These are phyloP conservation scores for Ormyrus labotus DNA, from an alignment of 2,888 invertebrate species.

Conservation along the genomic window DNA sequence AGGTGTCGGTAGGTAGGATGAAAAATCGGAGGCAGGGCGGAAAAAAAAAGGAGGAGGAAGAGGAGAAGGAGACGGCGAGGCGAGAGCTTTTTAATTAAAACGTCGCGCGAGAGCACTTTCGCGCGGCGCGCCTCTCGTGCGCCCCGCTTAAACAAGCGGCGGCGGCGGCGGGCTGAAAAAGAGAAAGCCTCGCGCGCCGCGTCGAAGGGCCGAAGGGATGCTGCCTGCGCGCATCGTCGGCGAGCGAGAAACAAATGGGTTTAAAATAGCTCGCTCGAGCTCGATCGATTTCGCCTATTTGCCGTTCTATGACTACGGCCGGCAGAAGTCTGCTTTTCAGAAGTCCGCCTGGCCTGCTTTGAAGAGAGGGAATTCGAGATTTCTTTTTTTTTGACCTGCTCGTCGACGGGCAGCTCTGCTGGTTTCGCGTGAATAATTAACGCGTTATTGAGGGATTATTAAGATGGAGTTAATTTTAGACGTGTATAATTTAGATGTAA, in stretches of 20 bases:
- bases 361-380: too few relatives aligned
- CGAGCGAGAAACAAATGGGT: slow-evolving; percentile 24
- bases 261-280: slow-evolving; percentile 27
- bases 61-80: background rate
- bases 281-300: slow-evolving; percentile 34
- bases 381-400: too few relatives aligned
- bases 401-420: too few relatives aligned
- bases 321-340: too few relatives aligned
- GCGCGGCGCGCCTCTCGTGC: background rate
- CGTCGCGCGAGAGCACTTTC: background rate
- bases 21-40: too few relatives aligned
- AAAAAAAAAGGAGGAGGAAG: background rate
- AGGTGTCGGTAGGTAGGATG: too few relatives aligned
- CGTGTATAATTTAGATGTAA: too few relatives aligned
- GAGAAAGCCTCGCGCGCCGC: slow-evolving; percentile 1
- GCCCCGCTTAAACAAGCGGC: background rate
- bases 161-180: background rate
- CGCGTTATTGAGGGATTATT: too few relatives aligned
- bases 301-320: too few relatives aligned
- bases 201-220: background rate
- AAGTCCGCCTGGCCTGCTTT: too few relatives aligned
- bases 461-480: too few relatives aligned
- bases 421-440: too few relatives aligned
- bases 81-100: slow-evolving; percentile 39
- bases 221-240: background rate